Evolutionary conservation across 2,888 invertebrate genomes (phyloP).

Genomic region (Ormyrus nitidulus): DNA sequence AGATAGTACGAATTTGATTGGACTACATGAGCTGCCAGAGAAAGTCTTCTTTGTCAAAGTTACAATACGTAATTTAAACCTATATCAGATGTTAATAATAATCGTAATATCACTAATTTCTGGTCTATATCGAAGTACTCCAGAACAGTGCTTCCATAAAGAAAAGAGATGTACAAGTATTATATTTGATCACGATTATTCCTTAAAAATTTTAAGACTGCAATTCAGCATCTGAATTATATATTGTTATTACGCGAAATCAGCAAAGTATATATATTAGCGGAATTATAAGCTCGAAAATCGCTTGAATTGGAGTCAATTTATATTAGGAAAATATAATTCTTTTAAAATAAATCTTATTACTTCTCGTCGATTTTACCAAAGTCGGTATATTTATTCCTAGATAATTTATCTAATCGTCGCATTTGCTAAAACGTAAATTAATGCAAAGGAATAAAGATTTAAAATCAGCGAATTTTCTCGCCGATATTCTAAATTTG

Average conservation of each 20-base stretch:
- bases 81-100: slow-evolving; percentile 35
- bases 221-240: slow-evolving; percentile 35
- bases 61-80: slow-evolving; percentile 17
- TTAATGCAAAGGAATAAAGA: background rate
- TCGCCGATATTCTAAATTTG: background rate
- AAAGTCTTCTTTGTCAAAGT: slow-evolving; percentile 28
- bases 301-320: no score
- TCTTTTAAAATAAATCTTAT: background rate
- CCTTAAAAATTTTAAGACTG: slow-evolving; percentile 33
- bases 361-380: background rate
- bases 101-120: slow-evolving; percentile 32
- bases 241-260: no score
- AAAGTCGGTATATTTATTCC: background rate
- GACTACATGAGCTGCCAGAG: slow-evolving; percentile 39
- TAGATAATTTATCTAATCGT: slow-evolving; percentile 14
- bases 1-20: slow-evolving; percentile 17
- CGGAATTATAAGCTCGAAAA: no score
- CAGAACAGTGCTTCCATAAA: slow-evolving; percentile 40
- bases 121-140: slow-evolving; percentile 35
- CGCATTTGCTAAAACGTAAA: background rate
- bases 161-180: slow-evolving; percentile 17
- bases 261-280: no score
- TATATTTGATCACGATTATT: slow-evolving; percentile 31
- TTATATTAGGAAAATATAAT: background rate
- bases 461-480: background rate